A percentile compares a stretch with the other conserved stretches of the same genome.
Conservation (phyloP, 2,113 vertebrate genomes). For the human region DNA sequence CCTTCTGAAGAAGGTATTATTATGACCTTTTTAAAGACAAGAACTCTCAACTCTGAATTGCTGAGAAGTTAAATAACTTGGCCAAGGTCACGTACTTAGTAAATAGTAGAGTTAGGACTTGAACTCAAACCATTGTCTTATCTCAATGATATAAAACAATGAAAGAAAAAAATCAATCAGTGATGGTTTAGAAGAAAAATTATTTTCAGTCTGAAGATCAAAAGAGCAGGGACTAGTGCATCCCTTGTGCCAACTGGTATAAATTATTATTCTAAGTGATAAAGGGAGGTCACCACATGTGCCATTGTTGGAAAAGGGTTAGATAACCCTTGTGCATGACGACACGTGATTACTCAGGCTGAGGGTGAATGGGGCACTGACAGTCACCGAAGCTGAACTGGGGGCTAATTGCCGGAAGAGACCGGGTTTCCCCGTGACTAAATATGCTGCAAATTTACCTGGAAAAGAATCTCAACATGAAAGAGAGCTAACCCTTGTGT, state of each 20-base stretch:
- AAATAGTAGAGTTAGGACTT: conserved; percentile 3
- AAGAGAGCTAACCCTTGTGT: neutral
- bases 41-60: neutral
- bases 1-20: neutral
- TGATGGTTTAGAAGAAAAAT: conserved; percentile 29
- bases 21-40: neutral
- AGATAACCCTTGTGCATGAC: too few relatives aligned
- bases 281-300: neutral
- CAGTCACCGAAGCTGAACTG: neutral
- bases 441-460: neutral
- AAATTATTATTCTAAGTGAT: neutral
- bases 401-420: neutral
- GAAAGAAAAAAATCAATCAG: neutral
- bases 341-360: neutral
- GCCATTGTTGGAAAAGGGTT: neutral
- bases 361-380: neutral
- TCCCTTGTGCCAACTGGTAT: neutral
- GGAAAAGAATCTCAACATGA: neutral
- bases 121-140: conserved; percentile 7
- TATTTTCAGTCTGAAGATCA: conserved; percentile 38
- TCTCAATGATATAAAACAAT: conserved; percentile 8
- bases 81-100: neutral
- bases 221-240: conserved; percentile 31
- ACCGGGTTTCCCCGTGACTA: neutral
- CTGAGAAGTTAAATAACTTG: neutral